Conservation (phyloP, 1,140 invertebrate species). For the Aphelinus certus region DNA sequence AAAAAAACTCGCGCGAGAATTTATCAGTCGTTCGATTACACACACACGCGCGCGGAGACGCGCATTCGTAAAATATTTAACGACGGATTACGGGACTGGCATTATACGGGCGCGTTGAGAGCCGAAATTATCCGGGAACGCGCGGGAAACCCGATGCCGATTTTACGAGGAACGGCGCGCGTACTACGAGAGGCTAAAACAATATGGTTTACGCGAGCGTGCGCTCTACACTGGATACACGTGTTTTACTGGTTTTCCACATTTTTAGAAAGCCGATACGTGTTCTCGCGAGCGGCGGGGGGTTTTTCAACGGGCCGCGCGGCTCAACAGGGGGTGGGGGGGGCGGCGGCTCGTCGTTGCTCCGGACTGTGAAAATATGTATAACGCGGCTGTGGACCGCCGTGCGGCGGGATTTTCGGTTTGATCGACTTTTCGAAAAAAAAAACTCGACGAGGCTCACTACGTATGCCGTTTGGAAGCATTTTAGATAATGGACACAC, state of each 20-base stretch:
- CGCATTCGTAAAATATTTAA: background rate
- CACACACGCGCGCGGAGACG: background rate
- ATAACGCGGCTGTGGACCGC: too few relatives aligned
- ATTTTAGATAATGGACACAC: too few relatives aligned
- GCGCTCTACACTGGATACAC: slow-evolving; percentile 36
- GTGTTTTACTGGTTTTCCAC: slow-evolving; percentile 44
- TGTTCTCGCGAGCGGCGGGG: slow-evolving; percentile 38
- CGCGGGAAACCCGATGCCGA: slow-evolving; percentile 19
- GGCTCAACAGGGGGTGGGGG: too few relatives aligned
- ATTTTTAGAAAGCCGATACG: slow-evolving; percentile 34
- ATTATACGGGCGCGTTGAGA: background rate
- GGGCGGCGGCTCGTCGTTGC: too few relatives aligned
- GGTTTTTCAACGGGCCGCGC: too few relatives aligned
- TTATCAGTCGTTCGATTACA: too few relatives aligned
- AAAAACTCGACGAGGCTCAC: too few relatives aligned
- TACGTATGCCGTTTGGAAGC: too few relatives aligned
- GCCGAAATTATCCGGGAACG: background rate
- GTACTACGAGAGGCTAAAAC: background rate
- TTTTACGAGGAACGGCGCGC: slow-evolving; percentile 10
- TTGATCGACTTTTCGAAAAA: background rate
- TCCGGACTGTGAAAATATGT: too few relatives aligned
- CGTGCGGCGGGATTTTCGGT: background rate
- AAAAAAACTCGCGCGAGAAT: background rate
- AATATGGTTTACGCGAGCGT: background rate
- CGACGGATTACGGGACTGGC: too few relatives aligned